These are phyloP conservation scores for Ellobius talpinus DNA, from an alignment of 2,113 vertebrate species.

Conservation along the genomic window DNA sequence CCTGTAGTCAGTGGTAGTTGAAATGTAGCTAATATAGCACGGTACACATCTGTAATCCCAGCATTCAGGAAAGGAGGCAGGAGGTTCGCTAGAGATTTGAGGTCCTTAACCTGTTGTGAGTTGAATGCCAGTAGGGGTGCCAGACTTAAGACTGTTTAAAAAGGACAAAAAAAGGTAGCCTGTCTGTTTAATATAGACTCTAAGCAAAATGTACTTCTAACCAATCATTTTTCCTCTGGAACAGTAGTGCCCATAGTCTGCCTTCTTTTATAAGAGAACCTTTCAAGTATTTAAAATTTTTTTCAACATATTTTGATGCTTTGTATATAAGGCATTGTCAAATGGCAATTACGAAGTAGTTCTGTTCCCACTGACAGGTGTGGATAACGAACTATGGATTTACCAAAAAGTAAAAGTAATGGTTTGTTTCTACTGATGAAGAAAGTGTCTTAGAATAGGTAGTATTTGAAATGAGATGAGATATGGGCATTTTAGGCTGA, in stretches of 20 bases:
- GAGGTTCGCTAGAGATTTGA: background rate
- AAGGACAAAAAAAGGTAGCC: background rate
- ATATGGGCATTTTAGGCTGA: background rate
- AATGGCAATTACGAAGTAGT: conserved; percentile 43
- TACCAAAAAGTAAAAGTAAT: conserved; percentile 22
- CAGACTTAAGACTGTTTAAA: background rate
- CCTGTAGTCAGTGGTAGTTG: background rate
- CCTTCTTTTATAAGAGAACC: conserved; percentile 23
- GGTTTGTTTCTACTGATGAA: conserved; percentile 52
- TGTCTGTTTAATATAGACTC: background rate
- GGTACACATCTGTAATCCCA: background rate
- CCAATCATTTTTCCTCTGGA: background rate
- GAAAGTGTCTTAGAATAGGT: conserved; percentile 9
- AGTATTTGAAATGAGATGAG: conserved; percentile 11
- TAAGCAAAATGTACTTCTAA: conserved; percentile 52
- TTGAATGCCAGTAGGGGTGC: background rate
- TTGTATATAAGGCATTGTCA: background rate
- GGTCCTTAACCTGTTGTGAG: background rate
- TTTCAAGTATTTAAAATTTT: conserved; percentile 57
- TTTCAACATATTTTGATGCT: conserved; percentile 50
- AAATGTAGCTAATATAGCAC: background rate
- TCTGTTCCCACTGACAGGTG: background rate
- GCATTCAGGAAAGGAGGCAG: background rate
- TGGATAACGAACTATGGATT: conserved; percentile 32
- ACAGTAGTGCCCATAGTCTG: conserved; percentile 3